These are phyloP conservation scores for Menidia menidia DNA, from an alignment of 2,797 vertebrate genomes.

Conservation along the genomic window DNA sequence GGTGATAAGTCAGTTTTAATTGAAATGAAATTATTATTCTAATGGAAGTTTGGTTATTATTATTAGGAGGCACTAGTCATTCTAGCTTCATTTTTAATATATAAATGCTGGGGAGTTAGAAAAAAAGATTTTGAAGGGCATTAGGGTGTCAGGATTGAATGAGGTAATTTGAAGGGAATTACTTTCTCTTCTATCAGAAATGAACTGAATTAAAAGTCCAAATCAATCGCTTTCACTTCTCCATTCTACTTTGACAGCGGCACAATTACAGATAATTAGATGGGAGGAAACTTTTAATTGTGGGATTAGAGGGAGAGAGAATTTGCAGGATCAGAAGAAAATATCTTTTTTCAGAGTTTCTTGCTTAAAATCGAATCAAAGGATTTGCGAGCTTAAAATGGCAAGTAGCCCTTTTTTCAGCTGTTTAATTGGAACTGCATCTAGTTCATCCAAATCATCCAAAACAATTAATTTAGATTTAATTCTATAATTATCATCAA, in stretches of 20 bases:
- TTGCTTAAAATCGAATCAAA: slow-evolving; percentile 97
- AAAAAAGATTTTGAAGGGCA: slow-evolving; percentile 99
- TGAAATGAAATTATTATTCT: slow-evolving; percentile 99
- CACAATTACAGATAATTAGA: slow-evolving; percentile 99
- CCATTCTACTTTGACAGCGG: slow-evolving; percentile 95
- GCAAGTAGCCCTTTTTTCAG: slow-evolving; percentile 83
- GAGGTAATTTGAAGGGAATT: slow-evolving; percentile 99
- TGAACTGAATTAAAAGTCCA: slow-evolving; percentile 99
- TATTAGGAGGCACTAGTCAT: slow-evolving; percentile 99
- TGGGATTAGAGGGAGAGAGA: slow-evolving; percentile 95
- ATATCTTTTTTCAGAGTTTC: slow-evolving; percentile 92
- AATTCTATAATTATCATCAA: slow-evolving; percentile 99
- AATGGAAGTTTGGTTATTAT: slow-evolving; percentile 99
- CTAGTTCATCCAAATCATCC: slow-evolving; percentile 98
- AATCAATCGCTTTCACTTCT: slow-evolving; percentile 98
- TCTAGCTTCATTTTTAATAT: slow-evolving; percentile 93
- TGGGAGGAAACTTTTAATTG: slow-evolving; percentile 99
- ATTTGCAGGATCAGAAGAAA: slow-evolving; percentile 95
- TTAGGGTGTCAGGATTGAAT: slow-evolving; percentile 99
- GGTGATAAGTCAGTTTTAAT: slow-evolving; percentile 99
- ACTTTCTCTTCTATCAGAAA: slow-evolving; percentile 99
- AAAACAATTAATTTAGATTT: slow-evolving; percentile 99
- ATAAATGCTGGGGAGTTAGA: slow-evolving; percentile 87
- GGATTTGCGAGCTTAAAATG: slow-evolving; percentile 94
- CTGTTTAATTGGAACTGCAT: slow-evolving; percentile 97